Evolutionary conservation across 1,140 invertebrate genomes (phyloP).

Genomic region (Eulimnadia texana): DNA sequence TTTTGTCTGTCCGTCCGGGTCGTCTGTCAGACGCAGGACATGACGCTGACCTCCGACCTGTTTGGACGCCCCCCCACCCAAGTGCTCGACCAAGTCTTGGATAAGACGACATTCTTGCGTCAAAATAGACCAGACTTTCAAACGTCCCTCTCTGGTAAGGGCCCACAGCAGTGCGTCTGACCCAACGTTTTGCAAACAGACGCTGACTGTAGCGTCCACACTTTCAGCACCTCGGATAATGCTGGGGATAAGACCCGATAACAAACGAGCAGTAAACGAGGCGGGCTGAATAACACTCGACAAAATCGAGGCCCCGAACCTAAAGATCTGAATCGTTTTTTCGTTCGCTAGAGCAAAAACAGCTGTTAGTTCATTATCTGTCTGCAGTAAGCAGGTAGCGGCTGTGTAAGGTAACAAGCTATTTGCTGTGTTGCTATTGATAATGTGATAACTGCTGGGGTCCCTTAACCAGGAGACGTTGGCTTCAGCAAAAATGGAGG

Average conservation of each 20-base stretch:
- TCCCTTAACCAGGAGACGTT: conserved; percentile 40
- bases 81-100: conserved; percentile 34
- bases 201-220: conserved; percentile 38
- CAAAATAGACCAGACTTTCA: conserved; percentile 57
- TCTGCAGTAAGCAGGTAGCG: conserved; percentile 60
- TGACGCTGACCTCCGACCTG: conserved; percentile 27
- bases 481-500: conserved; percentile 55
- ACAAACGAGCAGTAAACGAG: conserved; percentile 62
- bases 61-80: conserved; percentile 20
- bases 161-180: conserved; percentile 49
- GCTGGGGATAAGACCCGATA: conserved; percentile 59
- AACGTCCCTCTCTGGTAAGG: conserved; percentile 49
- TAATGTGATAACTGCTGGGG: conserved; percentile 55
- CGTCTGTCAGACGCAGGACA: conserved; percentile 40
- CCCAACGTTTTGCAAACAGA: conserved; percentile 44
- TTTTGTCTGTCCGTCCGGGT: conserved; percentile 30
- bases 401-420: conserved; percentile 39
- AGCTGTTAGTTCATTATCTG: conserved; percentile 49
- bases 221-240: conserved; percentile 39
- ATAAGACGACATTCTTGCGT: conserved; percentile 44
- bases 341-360: conserved; percentile 58
- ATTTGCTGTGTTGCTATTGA: conserved; percentile 55
- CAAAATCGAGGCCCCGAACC: conserved; percentile 41
- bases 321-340: conserved; percentile 49
- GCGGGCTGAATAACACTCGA: conserved; percentile 59